Base-by-base conservation (phyloP, 2,888 invertebrate genomes). In the Lasioglossum lativentre region DNA sequence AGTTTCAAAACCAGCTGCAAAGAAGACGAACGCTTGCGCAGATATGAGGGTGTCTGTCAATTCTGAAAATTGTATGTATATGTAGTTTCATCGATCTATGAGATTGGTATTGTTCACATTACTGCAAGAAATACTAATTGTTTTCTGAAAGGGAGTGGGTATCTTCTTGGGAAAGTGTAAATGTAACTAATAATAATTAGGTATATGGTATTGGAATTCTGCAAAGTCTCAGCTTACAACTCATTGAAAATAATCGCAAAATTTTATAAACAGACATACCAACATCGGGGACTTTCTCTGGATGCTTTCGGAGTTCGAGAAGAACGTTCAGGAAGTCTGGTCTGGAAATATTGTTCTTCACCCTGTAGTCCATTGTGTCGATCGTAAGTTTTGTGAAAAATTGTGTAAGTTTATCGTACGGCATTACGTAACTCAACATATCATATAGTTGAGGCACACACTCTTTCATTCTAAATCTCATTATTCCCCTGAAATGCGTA, bases 291-390 rank as follows among this genome's bases (percentile, higher is more conserved):
- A 88, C 3, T 45, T 71, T 88, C n/a, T 88, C 88, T 0, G 93
- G 91, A 81, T 92, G 81, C 1, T 91, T 87, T 45, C 81, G 91
- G 30, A 95, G 82, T 4, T 95, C 94, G 75, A 93, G 91, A 40
- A 96, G 91, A n/a, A 94, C 89, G 86, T 96, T 95, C 12, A 96
- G 88, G 76, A 95, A 96, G 88, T 96, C 96, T 40, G 95, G 94
- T 66, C 95, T 92, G 59, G 92, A 91, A 19, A 95, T 89, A 59
- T 94, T 94, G 75, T 94, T 94, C 56, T 94, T 91, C 77, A 94
- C 91, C 52, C 96, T 92, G 75, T 95, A 92, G 16, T 94, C 91
- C 47, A 96, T 90, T 0, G 95, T 95, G 0, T 94, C 88, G 6
- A 63, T 89, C 2, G 95, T 93, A 1, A 94, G 87, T 0, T 89